A percentile compares a stretch with the other conserved stretches of the same genome.
These are phyloP conservation scores for Odontomyia ornata DNA, from an alignment of 2,888 invertebrate species.

Conservation along the genomic window DNA sequence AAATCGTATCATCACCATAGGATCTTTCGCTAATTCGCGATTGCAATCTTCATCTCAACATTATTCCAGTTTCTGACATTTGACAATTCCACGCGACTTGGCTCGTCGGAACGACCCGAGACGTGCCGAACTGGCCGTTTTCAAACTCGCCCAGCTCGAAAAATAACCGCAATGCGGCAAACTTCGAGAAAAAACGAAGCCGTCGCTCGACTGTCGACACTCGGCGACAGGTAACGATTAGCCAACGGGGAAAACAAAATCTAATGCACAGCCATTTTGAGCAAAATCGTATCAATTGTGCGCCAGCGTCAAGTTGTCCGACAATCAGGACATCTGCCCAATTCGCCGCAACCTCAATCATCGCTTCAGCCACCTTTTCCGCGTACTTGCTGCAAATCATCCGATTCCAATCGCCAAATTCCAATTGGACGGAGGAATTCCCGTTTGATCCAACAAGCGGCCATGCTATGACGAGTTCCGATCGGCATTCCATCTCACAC, in stretches of 20 bases:
- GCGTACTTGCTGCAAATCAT: neutral
- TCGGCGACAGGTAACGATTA: conserved; percentile 59
- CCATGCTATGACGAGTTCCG: conserved; percentile 7
- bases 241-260: conserved; percentile 39
- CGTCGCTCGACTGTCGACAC: conserved; percentile 50
- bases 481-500: neutral
- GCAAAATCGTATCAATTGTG: conserved; percentile 39
- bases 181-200: conserved; percentile 53
- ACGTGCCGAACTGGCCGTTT: neutral
- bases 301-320: neutral
- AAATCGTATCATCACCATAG: conserved; percentile 14
- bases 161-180: conserved; percentile 66
- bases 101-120: neutral
- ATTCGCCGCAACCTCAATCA: conserved; percentile 14
- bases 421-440: conserved; percentile 26
- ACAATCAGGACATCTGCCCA: neutral
- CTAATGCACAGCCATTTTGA: conserved; percentile 49
- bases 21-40: neutral
- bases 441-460: neutral
- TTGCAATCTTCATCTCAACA: neutral
- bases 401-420: conserved; percentile 30
- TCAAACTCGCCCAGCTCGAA: conserved; percentile 43
- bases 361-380: neutral
- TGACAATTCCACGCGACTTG: conserved; percentile 36
- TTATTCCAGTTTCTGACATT: neutral